phyloP scores from a whole-genome alignment of 2,113 vertebrate species.

The Lepus europaeus region DNA sequence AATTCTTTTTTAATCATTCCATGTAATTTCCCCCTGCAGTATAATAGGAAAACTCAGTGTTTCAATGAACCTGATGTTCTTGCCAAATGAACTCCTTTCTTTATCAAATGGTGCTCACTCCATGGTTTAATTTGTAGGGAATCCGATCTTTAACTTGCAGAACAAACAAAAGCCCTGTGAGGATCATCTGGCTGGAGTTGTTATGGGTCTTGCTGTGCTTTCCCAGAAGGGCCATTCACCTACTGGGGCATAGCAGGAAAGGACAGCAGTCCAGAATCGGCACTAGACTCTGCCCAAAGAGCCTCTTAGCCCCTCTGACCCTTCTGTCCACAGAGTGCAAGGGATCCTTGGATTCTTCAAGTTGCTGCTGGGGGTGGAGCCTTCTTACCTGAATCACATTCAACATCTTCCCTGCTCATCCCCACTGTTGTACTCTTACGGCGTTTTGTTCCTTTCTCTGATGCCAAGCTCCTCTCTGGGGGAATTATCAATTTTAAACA shows the following conservation, averaged over 20 bases:
- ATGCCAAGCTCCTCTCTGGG: too few species aligned
- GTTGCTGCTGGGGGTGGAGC: too few species aligned
- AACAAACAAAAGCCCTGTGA: background rate
- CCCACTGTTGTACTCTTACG: too few species aligned
- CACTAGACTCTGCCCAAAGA: background rate
- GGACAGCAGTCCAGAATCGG: rapidly evolving
- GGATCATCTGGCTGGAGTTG: background rate
- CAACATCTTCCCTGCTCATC: background rate
- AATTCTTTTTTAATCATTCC: background rate
- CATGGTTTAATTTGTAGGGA: background rate
- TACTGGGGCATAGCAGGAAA: rapidly evolving
- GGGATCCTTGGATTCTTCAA: too few species aligned
- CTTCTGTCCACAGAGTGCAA: background rate
- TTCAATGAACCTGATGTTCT: conserved; percentile 24
- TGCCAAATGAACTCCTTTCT: conserved; percentile 25
- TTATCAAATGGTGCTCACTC: background rate
- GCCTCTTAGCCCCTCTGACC: rapidly evolving
- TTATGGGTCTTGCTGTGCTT: background rate
- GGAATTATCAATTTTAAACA: background rate
- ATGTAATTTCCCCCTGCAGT: background rate
- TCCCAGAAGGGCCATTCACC: background rate
- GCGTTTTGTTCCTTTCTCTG: background rate
- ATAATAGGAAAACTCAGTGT: background rate
- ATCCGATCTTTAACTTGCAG: background rate
- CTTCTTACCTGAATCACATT: background rate